Percentiles rank a stretch among this genome's conserved stretches.
Evolutionary conservation across 2,797 vertebrate species (phyloP).

Genomic region (Pristis pectinata): DNA sequence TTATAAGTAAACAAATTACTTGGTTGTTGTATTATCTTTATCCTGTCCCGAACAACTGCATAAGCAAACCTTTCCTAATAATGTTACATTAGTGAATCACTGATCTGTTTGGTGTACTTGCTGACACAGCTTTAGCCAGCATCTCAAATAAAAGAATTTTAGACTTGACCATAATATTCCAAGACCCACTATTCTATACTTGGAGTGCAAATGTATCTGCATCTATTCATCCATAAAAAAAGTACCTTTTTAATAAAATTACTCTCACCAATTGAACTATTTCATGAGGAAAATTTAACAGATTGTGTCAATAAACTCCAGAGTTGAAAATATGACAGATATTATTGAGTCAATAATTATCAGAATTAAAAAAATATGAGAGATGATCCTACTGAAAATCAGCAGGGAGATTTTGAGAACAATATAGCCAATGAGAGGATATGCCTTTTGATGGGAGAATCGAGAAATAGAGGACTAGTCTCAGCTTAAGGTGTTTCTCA

Average conservation of each 20-base stretch:
- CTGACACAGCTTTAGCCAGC: not conserved
- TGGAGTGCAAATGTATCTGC: not conserved
- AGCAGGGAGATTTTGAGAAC: too few species aligned
- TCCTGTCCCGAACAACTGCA: not conserved
- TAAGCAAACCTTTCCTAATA: not conserved
- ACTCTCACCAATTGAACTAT: not conserved
- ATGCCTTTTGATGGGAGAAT: too few species aligned
- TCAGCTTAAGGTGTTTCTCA: too few species aligned
- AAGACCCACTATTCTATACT: not conserved
- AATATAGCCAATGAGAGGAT: too few species aligned
- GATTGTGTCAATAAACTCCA: too few species aligned
- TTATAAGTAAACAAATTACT: not conserved
- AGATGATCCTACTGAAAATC: too few species aligned
- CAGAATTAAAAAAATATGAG: too few species aligned
- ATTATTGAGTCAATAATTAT: too few species aligned
- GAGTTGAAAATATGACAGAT: too few species aligned
- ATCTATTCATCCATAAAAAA: not conserved
- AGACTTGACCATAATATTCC: not conserved
- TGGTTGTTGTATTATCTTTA: too few species aligned
- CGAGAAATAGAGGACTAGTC: too few species aligned
- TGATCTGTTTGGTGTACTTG: not conserved
- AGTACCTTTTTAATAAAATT: not conserved
- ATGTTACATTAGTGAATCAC: not conserved
- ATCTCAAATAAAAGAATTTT: not conserved
- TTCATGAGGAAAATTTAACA: too few species aligned